Base-by-base conservation (phyloP, 2,113 vertebrate genomes). In the Crotophaga sulcirostris region DNA sequence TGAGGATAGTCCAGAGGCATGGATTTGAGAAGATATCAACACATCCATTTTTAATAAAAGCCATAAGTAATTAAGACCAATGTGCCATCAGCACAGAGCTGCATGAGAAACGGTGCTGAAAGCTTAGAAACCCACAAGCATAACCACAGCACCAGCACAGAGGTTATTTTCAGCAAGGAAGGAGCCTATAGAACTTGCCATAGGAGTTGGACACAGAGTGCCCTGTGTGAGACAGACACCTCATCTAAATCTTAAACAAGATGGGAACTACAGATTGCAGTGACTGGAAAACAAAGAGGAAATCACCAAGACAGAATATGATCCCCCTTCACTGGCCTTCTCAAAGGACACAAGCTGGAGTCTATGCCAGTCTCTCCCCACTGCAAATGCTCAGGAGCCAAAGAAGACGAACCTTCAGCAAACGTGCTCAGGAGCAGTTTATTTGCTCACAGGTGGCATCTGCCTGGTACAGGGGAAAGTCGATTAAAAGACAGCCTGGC, bases 401-500 rank as follows among this genome's bases (percentile, higher is more conserved):
- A 55, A 70, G 83, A 86, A 74, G 55, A 33, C 1, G 2, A 31
- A 52, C 45, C 85, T 62, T 25, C 51, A 51, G 62, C 51, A 49
- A 45, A 78, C 1, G n/a, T 12, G 59, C 88, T 59, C 38, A 6
- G 88, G 4, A 78, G 75, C 88, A 74, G 67, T 59, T 55, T 72
- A 59, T 59, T 79, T 85, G 79, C 75, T 83, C 76, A 10, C 85
- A 23, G 85, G 15, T 77, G 77, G 87, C 29, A 24, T 9, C 80
- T 77, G 83, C 82, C 79, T 66, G 72, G 7, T 54, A 73, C 66
- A 67, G 56, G 77, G 87, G 28, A 62, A 76, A 16, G 73, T 8
- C 19, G 44, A 63, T 80, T 11, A 84, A 91, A 89, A 91, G 88
- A 36, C 79, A 94, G 80, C 56, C 49, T 28, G 89, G 89, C 75